phyloP scores from a whole-genome alignment of 30 jellyfish, hydroid and myxozoan species.

The Mastigias papua region DNA sequence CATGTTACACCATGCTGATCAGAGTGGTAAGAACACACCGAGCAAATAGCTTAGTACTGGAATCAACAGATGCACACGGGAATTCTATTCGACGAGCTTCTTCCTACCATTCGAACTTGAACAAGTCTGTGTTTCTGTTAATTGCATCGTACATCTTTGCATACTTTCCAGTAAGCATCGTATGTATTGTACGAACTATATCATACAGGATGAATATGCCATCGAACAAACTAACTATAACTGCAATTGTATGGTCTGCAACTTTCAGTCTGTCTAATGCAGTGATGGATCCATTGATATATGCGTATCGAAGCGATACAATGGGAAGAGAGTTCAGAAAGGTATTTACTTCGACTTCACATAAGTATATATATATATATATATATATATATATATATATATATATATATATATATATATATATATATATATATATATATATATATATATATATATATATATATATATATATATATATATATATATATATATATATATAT shows the following conservation, averaged over 20 bases:
- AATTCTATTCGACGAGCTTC: not conserved
- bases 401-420: too few species aligned
- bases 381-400: too few species aligned
- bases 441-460: too few species aligned
- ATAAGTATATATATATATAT: too few species aligned
- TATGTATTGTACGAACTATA: not conserved
- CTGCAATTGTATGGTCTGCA: constrained; percentile 16
- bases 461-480: too few species aligned
- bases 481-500: too few species aligned
- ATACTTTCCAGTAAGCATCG: not conserved
- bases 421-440: too few species aligned
- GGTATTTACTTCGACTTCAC: too few species aligned
- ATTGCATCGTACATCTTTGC: constrained; percentile 12
- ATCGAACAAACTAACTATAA: not conserved
- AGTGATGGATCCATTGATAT: constrained; percentile 16
- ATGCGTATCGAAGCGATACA: constrained; percentile 34
- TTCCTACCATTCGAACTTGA: not conserved
- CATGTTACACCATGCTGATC: not conserved
- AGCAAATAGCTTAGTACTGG: too few species aligned
- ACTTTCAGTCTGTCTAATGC: not conserved
- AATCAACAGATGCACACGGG: too few species aligned
- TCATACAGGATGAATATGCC: not conserved
- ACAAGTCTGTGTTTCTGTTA: not conserved
- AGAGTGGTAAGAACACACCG: not conserved
- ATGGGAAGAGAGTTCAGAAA: constrained; percentile 29